phyloP scores from a whole-genome alignment of 1,140 invertebrate genomes.

The Eupristina koningsbergeri region DNA sequence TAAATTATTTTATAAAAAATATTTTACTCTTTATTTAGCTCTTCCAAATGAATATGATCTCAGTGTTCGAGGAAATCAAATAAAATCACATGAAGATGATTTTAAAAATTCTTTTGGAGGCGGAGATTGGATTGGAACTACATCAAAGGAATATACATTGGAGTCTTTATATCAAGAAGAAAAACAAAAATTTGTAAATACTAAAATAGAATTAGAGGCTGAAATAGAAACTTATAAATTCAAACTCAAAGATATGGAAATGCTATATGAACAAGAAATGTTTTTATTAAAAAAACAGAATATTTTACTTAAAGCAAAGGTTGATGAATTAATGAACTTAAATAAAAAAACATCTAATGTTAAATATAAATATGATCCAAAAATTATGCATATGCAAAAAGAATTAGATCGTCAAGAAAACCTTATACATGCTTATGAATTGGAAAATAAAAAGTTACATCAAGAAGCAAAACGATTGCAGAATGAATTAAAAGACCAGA shows the following conservation, averaged over 20 bases:
- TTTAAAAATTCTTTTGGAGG: conserved; percentile 56
- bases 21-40: conserved; percentile 3
- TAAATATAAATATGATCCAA: conserved; percentile 54
- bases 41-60: conserved; percentile 22
- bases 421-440: conserved; percentile 65
- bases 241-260: conserved; percentile 66
- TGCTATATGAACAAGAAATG: conserved; percentile 68
- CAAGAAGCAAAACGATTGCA: conserved; percentile 64
- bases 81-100: conserved; percentile 51
- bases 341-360: conserved; percentile 55
- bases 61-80: conserved; percentile 43
- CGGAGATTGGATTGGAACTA: conserved; percentile 57
- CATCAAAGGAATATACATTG: conserved; percentile 58
- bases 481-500: conserved; percentile 65
- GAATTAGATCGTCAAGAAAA: conserved; percentile 68
- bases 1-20: neutral
- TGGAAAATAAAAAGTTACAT: conserved; percentile 67
- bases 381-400: conserved; percentile 60
- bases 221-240: conserved; percentile 66
- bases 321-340: conserved; percentile 62
- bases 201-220: conserved; percentile 66
- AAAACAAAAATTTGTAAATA: conserved; percentile 63
- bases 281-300: conserved; percentile 70
- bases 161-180: conserved; percentile 67
- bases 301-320: conserved; percentile 67